Evolutionary conservation across 64 coral and sea anemone species (phyloP).

Genomic region (Cladopsammia gracilis): DNA sequence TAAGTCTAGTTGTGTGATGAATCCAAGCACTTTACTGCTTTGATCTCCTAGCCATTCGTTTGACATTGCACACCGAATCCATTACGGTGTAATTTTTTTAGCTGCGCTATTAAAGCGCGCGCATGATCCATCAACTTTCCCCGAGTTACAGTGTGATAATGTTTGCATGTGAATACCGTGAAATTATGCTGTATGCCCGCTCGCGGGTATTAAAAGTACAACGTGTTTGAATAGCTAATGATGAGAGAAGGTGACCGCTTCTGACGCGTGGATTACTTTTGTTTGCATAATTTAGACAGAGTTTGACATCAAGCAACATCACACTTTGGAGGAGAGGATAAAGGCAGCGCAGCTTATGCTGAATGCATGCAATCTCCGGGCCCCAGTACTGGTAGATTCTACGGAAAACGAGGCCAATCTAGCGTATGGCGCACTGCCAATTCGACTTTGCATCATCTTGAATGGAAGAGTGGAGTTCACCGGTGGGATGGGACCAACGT

Average conservation of each 20-base stretch:
- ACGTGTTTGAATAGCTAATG: background rate
- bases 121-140: background rate
- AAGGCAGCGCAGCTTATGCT: conserved; percentile 63
- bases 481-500: conserved; percentile 79
- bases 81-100: background rate
- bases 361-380: conserved; percentile 29
- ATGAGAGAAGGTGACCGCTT: background rate
- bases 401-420: conserved; percentile 75
- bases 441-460: conserved; percentile 74
- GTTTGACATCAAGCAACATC: conserved; percentile 64
- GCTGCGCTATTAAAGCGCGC: no score
- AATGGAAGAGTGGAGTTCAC: conserved; percentile 67
- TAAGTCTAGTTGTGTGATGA: background rate
- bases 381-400: conserved; percentile 61
- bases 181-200: conserved; percentile 1
- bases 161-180: background rate
- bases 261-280: conserved; percentile 1
- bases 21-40: background rate
- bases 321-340: conserved; percentile 72
- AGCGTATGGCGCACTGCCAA: conserved; percentile 75
- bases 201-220: background rate
- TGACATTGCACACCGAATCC: background rate
- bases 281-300: conserved; percentile 19
- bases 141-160: background rate
- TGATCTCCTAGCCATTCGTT: background rate